Evolutionary conservation across 2,888 invertebrate genomes (phyloP).

Genomic region (Apoderus coryli): DNA sequence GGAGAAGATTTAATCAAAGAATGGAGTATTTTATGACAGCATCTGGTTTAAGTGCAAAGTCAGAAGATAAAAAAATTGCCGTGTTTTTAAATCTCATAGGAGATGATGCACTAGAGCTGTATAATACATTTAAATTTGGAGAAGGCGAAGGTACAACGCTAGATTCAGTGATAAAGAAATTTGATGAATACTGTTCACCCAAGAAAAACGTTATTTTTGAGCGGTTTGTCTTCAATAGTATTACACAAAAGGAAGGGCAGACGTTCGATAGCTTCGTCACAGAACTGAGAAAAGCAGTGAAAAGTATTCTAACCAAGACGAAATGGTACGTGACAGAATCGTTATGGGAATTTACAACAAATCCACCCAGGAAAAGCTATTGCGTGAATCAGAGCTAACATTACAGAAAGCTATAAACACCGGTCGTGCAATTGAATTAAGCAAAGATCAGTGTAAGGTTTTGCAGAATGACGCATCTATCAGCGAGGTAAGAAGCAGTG

Average conservation of each 20-base stretch:
- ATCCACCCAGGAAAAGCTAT: constrained; percentile 16
- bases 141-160: constrained; percentile 8
- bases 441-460: constrained; percentile 15
- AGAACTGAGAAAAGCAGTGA: constrained; percentile 18
- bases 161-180: constrained; percentile 4
- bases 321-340: constrained; percentile 19
- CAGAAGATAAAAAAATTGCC: constrained; percentile 8
- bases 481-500: too few relatives aligned
- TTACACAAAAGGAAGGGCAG: constrained; percentile 19
- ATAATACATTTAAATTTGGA: constrained; percentile 9
- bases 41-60: constrained; percentile 7
- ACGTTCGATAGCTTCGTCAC: constrained; percentile 20
- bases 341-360: constrained; percentile 18
- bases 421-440: constrained; percentile 16
- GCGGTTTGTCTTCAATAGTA: constrained; percentile 16
- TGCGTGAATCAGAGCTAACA: constrained; percentile 16
- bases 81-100: too few relatives aligned
- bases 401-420: constrained; percentile 16
- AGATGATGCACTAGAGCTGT: constrained; percentile 8
- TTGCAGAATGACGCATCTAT: too few relatives aligned
- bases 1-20: constrained; percentile 5
- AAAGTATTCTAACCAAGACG: constrained; percentile 18
- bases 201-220: constrained; percentile 14
- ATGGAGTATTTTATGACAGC: constrained; percentile 8
- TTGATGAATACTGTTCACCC: constrained; percentile 11